phyloP scores from a whole-genome alignment of 2,888 invertebrate genomes.

The Drosophila phalerata region DNA sequence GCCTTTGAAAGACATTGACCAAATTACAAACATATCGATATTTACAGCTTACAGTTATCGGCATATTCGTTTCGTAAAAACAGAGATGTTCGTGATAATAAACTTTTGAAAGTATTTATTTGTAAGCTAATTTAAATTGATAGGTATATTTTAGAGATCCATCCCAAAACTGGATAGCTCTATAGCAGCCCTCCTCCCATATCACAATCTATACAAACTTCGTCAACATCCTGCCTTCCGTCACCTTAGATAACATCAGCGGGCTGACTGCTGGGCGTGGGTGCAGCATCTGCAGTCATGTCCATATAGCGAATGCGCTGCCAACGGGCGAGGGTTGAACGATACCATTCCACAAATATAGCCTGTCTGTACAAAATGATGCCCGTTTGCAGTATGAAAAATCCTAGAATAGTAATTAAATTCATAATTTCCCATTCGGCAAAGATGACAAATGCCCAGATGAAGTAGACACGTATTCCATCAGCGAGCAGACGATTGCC shows the following conservation, averaged over 20 bases:
- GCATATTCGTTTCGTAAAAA: too few relatives aligned
- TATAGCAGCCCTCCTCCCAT: constrained; percentile 57
- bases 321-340: constrained; percentile 67
- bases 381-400: constrained; percentile 90
- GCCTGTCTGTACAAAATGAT: constrained; percentile 93
- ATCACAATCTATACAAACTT: constrained; percentile 61
- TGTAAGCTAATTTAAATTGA: constrained; percentile 30
- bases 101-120: constrained; percentile 32
- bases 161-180: constrained; percentile 38
- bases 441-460: constrained; percentile 93
- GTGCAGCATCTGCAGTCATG: constrained; percentile 56
- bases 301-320: constrained; percentile 77
- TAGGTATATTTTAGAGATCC: constrained; percentile 44
- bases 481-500: constrained; percentile 96
- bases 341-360: constrained; percentile 83
- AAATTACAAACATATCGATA: constrained; percentile 8
- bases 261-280: constrained; percentile 71
- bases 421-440: constrained; percentile 93
- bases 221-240: not conserved
- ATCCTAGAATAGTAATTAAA: constrained; percentile 92
- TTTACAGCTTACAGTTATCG: not conserved
- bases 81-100: constrained; percentile 1
- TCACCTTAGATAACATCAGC: constrained; percentile 78
- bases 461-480: constrained; percentile 94
- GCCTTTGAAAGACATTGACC: not conserved